phyloP scores from a whole-genome alignment of 1,140 invertebrate species.

The Lordiphosa stackelbergi region DNA sequence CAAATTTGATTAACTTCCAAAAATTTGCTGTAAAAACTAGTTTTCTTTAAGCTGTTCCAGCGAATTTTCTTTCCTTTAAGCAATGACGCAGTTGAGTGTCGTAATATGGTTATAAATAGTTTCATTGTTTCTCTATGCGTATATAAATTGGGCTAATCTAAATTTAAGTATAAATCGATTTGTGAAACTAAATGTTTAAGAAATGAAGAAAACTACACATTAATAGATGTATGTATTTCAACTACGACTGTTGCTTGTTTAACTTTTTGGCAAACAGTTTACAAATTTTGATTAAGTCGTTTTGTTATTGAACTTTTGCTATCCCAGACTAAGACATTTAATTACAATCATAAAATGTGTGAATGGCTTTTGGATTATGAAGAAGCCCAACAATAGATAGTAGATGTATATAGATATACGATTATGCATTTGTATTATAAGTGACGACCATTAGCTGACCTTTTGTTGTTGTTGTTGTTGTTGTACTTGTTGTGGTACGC shows the following conservation, averaged over 20 bases:
- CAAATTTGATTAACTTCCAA: too few species aligned
- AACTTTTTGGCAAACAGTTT: constrained; percentile 33
- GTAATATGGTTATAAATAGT: too few species aligned
- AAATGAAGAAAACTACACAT: constrained; percentile 47
- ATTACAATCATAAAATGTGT: constrained; percentile 51
- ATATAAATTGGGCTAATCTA: too few species aligned
- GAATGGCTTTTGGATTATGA: constrained; percentile 42
- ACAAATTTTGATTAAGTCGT: constrained; percentile 22
- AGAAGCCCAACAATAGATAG: constrained; percentile 35
- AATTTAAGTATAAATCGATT: too few species aligned
- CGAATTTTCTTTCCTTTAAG: too few species aligned
- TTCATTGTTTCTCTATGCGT: too few species aligned
- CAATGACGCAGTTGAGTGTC: too few species aligned
- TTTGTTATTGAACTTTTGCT: constrained; percentile 29
- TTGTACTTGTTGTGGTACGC: constrained; percentile 1
- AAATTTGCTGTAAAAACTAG: too few species aligned
- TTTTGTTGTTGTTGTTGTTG: constrained; percentile 43
- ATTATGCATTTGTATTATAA: too few species aligned
- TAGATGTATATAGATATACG: constrained; percentile 44
- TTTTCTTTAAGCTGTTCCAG: too few species aligned
- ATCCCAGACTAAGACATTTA: constrained; percentile 43
- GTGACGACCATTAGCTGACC: constrained; percentile 69
- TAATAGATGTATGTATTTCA: constrained; percentile 24
- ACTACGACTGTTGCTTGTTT: constrained; percentile 42
- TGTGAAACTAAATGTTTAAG: constrained; percentile 17